phyloP scores from a whole-genome alignment of 2,113 vertebrate genomes.

The Hypocryptadius cinnamomeus region DNA sequence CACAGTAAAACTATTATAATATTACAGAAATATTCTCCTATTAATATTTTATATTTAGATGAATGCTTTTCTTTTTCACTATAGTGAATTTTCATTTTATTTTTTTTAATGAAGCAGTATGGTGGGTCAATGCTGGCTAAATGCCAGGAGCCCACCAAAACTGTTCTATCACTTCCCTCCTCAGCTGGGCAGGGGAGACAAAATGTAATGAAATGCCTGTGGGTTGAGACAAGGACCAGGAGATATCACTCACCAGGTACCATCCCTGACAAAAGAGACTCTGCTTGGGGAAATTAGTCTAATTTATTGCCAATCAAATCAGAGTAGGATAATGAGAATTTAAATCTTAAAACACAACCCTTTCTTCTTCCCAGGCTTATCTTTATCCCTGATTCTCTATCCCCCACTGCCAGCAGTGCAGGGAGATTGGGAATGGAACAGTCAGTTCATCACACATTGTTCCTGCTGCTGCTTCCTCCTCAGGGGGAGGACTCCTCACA shows the following conservation, averaged over 20 bases:
- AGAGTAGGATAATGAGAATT: background rate
- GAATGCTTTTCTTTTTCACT: background rate
- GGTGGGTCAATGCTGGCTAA: background rate
- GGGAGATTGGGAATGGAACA: background rate
- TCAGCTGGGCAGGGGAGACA: background rate
- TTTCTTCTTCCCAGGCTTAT: background rate
- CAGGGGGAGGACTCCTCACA: background rate
- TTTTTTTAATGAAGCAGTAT: background rate
- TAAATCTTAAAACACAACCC: background rate
- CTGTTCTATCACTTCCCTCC: background rate
- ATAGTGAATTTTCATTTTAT: background rate
- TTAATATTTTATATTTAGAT: background rate
- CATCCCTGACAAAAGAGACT: background rate
- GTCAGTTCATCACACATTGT: background rate
- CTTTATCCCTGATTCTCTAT: background rate
- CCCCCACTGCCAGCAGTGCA: fast-evolving
- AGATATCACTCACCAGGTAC: background rate
- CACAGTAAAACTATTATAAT: background rate
- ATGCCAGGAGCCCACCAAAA: background rate
- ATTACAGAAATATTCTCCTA: background rate
- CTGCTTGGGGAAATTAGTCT: background rate
- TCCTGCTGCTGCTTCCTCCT: background rate
- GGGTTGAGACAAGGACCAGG: background rate
- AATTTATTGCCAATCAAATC: background rate
- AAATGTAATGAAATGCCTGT: background rate